Evolutionary conservation across 35 echinoderm and acorn worm genomes (phyloP).

Genomic region (Chiridota heheva): DNA sequence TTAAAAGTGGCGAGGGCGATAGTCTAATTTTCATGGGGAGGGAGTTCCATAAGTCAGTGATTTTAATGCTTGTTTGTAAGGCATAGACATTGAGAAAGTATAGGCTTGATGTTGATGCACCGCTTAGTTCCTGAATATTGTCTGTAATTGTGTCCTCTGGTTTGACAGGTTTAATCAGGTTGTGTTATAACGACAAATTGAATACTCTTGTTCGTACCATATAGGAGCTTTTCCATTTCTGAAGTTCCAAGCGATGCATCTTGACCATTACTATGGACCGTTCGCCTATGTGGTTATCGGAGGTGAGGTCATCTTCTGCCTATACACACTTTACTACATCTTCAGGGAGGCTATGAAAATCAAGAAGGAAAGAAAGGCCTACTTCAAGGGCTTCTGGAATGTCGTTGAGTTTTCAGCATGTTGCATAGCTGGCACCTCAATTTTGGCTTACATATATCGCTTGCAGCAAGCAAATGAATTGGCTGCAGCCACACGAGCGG

Average conservation of each 20-base stretch:
- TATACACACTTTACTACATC: constrained; percentile 64
- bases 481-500: constrained; percentile 29
- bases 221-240: constrained; percentile 61
- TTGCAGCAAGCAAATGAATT: constrained; percentile 67
- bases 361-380: constrained; percentile 63
- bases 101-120: too few species aligned
- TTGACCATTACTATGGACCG: constrained; percentile 88
- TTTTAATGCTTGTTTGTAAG: too few species aligned
- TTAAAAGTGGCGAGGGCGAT: too few species aligned
- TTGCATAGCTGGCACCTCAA: constrained; percentile 47
- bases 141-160: too few species aligned
- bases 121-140: too few species aligned
- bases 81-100: too few species aligned
- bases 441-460: constrained; percentile 74
- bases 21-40: too few species aligned
- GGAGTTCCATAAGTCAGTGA: too few species aligned
- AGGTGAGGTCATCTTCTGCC: constrained; percentile 62
- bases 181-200: background rate
- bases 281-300: constrained; percentile 82
- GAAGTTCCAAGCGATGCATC: constrained; percentile 68
- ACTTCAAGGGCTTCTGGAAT: constrained; percentile 77
- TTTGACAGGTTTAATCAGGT: too few species aligned
- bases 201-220: constrained; percentile 10
- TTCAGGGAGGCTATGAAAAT: constrained; percentile 38
- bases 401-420: constrained; percentile 57